Evolutionary conservation across 2,888 invertebrate species (phyloP), one percentile per base, ranked within the genome.

Genomic region (Lithodes maja): DNA sequence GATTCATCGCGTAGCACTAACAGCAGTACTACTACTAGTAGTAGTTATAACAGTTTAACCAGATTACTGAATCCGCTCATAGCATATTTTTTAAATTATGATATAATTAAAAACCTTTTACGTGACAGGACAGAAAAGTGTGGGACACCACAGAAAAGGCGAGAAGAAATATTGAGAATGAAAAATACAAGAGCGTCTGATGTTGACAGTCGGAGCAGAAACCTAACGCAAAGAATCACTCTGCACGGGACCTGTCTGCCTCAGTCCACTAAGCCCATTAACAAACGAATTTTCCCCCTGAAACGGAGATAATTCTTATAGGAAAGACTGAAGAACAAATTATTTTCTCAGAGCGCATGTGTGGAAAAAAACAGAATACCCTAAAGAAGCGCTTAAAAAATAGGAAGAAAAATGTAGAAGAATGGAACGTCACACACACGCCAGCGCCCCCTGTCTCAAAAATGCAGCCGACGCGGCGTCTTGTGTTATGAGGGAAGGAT

Each of bases 401-500:
- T 9, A n/a, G 82, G 50, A n/a, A 33, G 12, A 68, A 69, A n/a
- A 78, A 85, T 33, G 33, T 15, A 49, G 71, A 69, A 55, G 33
- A 69, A 49, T 33, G 52, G 33, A 52, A 69, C 1, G 69, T 69
- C 33, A 83, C 71, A 83, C 69, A 83, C 68, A 49, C n/a, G 69
- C 71, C 50, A 69, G 49, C 83, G 69, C 68, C 52, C n/a, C 68
- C 5, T 9, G 69, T 2, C 61, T 69, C 15, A 79, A 85, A 85
- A 85, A 85, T 74, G 86, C 50, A 71, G 87, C 9, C 78, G 71
- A 53, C 69, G 54, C 78, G 87, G 78, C 87, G 74, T 87, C 87
- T 87, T 87, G 68, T 83, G 87, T 87, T 79, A 83, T 78, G 87
- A 79, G 79, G 83, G 83, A 87, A 87, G 83, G 83, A 83, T 83